A percentile compares a stretch with the other conserved stretches of the same genome.
phyloP scores from a whole-genome alignment of 2,888 invertebrate species.

The Physocephala rufipes region DNA sequence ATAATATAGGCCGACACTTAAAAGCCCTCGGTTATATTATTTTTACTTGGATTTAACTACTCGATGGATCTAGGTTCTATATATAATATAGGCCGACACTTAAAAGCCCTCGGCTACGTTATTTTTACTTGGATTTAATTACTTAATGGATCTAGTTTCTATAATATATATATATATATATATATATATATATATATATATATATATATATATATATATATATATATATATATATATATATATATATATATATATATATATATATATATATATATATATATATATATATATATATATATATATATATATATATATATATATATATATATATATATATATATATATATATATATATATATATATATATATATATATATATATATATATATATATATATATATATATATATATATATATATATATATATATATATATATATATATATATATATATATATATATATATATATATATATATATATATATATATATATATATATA shows the following conservation, averaged over 20 bases:
- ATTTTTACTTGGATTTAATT: too few relatives aligned
- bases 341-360: constrained; percentile 23
- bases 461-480: constrained; percentile 17
- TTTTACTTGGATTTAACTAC: too few relatives aligned
- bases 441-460: constrained; percentile 18
- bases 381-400: constrained; percentile 18
- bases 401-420: constrained; percentile 7
- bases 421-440: constrained; percentile 9
- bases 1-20: too few relatives aligned
- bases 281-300: constrained; percentile 17
- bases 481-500: constrained; percentile 1
- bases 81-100: too few relatives aligned
- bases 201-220: too few relatives aligned
- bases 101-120: too few relatives aligned
- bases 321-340: constrained; percentile 21
- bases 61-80: too few relatives aligned
- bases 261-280: constrained; percentile 18
- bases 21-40: too few relatives aligned
- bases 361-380: constrained; percentile 18
- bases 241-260: constrained; percentile 17
- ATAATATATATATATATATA: too few relatives aligned
- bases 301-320: constrained; percentile 18
- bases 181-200: too few relatives aligned
- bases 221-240: constrained; percentile 7
- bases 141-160: too few relatives aligned